These are phyloP conservation scores for Ginglymostoma cirratum DNA, from an alignment of 2,113 vertebrate species.

Conservation along the genomic window DNA sequence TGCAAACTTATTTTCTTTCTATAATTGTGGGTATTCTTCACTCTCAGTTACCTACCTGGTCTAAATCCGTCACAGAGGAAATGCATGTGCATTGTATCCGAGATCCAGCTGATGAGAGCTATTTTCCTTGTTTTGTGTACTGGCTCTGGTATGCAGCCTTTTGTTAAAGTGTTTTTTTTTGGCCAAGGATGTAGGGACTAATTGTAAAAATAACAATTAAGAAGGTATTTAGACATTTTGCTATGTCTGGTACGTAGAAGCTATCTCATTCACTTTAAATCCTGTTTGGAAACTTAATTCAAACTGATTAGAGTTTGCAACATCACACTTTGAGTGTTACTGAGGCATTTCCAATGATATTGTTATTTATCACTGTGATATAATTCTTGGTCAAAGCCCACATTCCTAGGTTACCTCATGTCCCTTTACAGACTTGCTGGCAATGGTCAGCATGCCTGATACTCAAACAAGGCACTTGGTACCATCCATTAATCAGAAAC, in stretches of 20 bases:
- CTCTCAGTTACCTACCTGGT: background rate
- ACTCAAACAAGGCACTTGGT: background rate
- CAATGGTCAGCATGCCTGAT: background rate
- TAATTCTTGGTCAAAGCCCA: conserved; percentile 17
- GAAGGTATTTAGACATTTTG: background rate
- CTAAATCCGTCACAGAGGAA: too few species aligned
- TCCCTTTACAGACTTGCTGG: background rate
- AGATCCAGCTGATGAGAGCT: background rate
- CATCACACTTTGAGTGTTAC: background rate
- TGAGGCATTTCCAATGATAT: background rate
- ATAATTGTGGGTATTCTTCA: background rate
- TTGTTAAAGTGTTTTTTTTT: background rate
- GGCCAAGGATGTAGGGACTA: background rate
- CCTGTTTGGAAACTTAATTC: background rate
- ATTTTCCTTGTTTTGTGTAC: conserved; percentile 1
- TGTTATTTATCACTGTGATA: background rate
- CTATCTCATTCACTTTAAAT: background rate
- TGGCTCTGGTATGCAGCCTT: background rate
- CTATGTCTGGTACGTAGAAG: background rate
- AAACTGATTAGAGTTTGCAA: background rate
- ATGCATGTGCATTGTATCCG: background rate
- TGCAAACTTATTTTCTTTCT: background rate
- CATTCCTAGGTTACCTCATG: conserved; percentile 10
- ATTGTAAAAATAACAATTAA: background rate
- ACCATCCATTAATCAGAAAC: background rate